Base-by-base conservation (phyloP, 2,797 vertebrate species). In the Eospalax fontanierii region DNA sequence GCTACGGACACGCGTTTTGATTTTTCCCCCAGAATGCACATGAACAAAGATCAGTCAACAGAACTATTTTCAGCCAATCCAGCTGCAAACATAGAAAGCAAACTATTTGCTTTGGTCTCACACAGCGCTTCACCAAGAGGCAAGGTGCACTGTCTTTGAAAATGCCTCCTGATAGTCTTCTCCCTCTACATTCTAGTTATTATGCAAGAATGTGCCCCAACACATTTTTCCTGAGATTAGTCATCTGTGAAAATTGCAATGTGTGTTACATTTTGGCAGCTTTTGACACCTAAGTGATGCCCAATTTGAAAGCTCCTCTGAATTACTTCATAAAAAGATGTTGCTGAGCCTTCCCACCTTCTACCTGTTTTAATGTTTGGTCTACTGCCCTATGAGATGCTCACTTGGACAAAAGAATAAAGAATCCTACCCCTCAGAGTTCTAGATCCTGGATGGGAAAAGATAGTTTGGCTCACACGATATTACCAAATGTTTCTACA, bases 221-320 rank as follows among this genome's bases (percentile, higher is more conserved):
- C 87, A 97, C 97, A 98, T 98, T 91, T 97, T 98, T 98, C 97
- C 95, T 89, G 87, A 94, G 97, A 98, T 98, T 98, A 98, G 94
- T 98, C 98, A 98, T 97, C 98, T 94, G 95, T 97, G 98, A 98
- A 98, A 98, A 97, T 98, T 98, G 98, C 93, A 57, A 95, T 93
- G 26, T 95, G 96, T 97, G 95, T 97, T 98, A 97, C 96, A 78
- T 98, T 98, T 98, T 98, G 98, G 97, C 98, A 99, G 97, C 97
- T 97, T 96, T 81, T 68, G 97, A 93, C 40, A 88, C 97, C 87
- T 97, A 75, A 86, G 95, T 65, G 96, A 97, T 95, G 97, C 92
- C 85, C 6, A 7, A 75, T 76, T 93, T 76, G 92, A 97, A 98
- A 21, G 43, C 57, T 59, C 95, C 94, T 98, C 97, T 96, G 96